Evolutionary conservation across 2,888 invertebrate genomes (phyloP).

Genomic region (Pedicia rivosa): DNA sequence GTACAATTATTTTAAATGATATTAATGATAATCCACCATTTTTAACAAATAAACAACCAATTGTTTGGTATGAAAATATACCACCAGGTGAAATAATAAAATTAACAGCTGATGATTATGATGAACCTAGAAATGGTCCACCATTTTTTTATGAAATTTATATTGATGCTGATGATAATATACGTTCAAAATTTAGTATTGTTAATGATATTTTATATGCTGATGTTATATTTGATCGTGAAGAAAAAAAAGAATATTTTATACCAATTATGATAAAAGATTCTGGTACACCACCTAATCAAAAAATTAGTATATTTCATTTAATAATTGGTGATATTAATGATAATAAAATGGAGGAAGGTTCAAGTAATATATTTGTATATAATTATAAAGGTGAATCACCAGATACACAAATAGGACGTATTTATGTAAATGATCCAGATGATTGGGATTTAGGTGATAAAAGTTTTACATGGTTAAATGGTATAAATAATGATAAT

Average conservation of each 20-base stretch:
- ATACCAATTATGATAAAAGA: slow-evolving; percentile 85
- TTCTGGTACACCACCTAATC: slow-evolving; percentile 54
- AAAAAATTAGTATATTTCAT: slow-evolving; percentile 67
- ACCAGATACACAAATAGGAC: slow-evolving; percentile 70
- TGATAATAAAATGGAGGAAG: slow-evolving; percentile 79
- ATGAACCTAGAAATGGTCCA: slow-evolving; percentile 67
- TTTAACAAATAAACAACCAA: slow-evolving; percentile 61
- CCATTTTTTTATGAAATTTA: slow-evolving; percentile 55
- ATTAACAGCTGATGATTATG: slow-evolving; percentile 63
- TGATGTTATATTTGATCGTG: slow-evolving; percentile 66
- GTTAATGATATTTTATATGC: slow-evolving; percentile 53
- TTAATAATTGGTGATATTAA: slow-evolving; percentile 91
- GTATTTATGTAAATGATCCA: slow-evolving; percentile 74
- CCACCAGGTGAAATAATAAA: slow-evolving; percentile 49
- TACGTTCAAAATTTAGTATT: slow-evolving; percentile 55
- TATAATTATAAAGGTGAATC: slow-evolving; percentile 85
- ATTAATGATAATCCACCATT: slow-evolving; percentile 92
- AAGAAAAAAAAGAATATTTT: slow-evolving; percentile 68
- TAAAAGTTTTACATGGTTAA: slow-evolving; percentile 65
- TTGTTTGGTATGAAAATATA: slow-evolving; percentile 72
- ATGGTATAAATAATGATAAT: slow-evolving; percentile 34
- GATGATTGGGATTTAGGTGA: slow-evolving; percentile 96
- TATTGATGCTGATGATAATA: slow-evolving; percentile 44
- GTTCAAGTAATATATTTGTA: slow-evolving; percentile 79
- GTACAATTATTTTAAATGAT: slow-evolving; percentile 54